A percentile compares a stretch with the other conserved stretches of the same genome.
Evolutionary conservation across 1,140 invertebrate genomes (phyloP).

Genomic region (Alviniconcha marisindica): DNA sequence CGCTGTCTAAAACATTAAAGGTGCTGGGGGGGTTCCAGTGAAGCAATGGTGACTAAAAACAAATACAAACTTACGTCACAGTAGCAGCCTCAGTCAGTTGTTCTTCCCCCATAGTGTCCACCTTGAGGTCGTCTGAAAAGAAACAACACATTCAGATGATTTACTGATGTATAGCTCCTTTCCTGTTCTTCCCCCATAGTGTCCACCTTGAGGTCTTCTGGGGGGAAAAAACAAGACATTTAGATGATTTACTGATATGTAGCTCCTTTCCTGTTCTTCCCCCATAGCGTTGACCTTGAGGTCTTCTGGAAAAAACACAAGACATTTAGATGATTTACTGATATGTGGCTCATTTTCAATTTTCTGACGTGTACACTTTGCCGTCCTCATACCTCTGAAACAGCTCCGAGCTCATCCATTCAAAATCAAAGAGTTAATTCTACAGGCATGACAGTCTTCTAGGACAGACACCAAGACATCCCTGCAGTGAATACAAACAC

Average conservation of each 20-base stretch:
- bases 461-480: neutral
- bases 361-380: constrained; percentile 23
- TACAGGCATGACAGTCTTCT: neutral
- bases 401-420: neutral
- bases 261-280: constrained; percentile 51
- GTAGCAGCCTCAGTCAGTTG: constrained; percentile 58
- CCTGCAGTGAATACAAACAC: too few relatives aligned
- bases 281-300: constrained; percentile 34
- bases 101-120: constrained; percentile 53
- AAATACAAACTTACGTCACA: constrained; percentile 57
- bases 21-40: too few relatives aligned
- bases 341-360: constrained; percentile 20
- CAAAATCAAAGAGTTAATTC: neutral
- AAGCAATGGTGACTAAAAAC: too few relatives aligned
- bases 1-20: too few relatives aligned
- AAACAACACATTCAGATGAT: neutral
- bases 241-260: too few relatives aligned
- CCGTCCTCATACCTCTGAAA: neutral
- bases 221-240: neutral
- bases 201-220: neutral
- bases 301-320: neutral
- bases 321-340: neutral
- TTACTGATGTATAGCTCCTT: neutral
- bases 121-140: neutral
- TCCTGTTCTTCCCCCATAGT: constrained; percentile 57